Evolutionary conservation across 2,888 invertebrate species (phyloP).

Genomic region (Heteromyza rotundicornis): DNA sequence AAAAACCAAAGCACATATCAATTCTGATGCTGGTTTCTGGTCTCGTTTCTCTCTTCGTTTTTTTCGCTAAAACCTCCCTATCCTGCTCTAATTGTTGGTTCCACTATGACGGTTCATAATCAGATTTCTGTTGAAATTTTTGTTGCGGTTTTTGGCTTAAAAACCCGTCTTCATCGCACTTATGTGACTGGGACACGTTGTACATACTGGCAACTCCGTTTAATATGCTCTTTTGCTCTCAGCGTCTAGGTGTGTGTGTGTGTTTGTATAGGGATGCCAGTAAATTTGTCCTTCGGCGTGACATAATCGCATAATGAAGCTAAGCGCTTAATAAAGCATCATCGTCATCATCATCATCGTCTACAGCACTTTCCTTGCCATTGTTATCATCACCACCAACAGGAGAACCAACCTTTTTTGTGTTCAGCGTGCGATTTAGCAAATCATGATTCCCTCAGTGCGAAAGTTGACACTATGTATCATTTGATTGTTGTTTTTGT

Average conservation of each 20-base stretch:
- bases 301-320: conserved; percentile 25
- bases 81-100: not conserved
- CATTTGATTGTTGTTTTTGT: not conserved
- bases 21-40: too few species aligned
- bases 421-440: not conserved
- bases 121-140: not conserved
- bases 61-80: not conserved
- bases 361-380: not conserved
- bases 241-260: not conserved
- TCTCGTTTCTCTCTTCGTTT: not conserved
- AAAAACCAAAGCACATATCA: too few species aligned
- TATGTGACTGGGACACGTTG: not conserved
- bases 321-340: conserved; percentile 19
- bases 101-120: not conserved
- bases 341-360: conserved; percentile 5
- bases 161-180: too few species aligned
- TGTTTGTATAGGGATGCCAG: not conserved
- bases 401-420: not conserved
- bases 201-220: not conserved
- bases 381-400: not conserved
- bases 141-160: not conserved
- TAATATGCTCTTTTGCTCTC: not conserved
- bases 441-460: not conserved
- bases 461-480: not conserved
- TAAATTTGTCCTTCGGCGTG: conserved; percentile 15